A percentile compares a stretch with the other conserved stretches of the same genome.
These are phyloP conservation scores for Mustela nigripes DNA, from an alignment of 2,113 vertebrate genomes.

Conservation along the genomic window DNA sequence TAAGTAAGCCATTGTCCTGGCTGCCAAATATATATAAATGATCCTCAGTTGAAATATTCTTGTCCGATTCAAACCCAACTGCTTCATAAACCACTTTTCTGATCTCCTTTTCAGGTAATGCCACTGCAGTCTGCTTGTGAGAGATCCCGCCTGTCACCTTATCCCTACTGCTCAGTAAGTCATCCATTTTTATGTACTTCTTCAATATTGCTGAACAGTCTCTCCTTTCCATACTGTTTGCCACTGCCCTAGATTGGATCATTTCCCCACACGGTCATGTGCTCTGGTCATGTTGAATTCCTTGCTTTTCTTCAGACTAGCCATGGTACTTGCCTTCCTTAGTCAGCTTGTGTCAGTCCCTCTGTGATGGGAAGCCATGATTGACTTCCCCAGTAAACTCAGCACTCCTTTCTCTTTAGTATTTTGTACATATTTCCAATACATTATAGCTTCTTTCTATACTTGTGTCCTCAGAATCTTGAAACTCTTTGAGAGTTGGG, in stretches of 20 bases:
- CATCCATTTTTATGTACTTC: not conserved
- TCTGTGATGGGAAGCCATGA: not conserved
- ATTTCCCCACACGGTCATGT: not conserved
- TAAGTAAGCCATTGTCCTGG: not conserved
- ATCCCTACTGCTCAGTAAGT: not conserved
- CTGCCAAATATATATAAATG: not conserved
- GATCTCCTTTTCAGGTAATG: not conserved
- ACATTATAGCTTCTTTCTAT: not conserved
- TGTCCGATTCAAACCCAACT: not conserved
- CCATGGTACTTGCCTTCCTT: not conserved
- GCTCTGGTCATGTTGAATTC: not conserved
- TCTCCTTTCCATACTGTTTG: not conserved
- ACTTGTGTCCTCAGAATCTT: not conserved
- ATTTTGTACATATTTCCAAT: not conserved
- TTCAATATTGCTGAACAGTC: not conserved
- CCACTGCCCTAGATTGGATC: not conserved
- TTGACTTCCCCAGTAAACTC: not conserved
- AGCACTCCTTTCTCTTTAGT: not conserved
- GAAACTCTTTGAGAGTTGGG: not conserved
- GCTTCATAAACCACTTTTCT: not conserved
- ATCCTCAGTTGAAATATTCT: not conserved
- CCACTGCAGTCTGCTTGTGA: not conserved
- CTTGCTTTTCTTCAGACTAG: not conserved
- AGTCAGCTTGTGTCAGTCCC: not conserved
- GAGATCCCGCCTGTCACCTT: not conserved